A percentile compares a stretch with the other conserved stretches of the same genome.
Conservation (phyloP, 2,113 vertebrate genomes). For the Seriola rivoliana region DNA sequence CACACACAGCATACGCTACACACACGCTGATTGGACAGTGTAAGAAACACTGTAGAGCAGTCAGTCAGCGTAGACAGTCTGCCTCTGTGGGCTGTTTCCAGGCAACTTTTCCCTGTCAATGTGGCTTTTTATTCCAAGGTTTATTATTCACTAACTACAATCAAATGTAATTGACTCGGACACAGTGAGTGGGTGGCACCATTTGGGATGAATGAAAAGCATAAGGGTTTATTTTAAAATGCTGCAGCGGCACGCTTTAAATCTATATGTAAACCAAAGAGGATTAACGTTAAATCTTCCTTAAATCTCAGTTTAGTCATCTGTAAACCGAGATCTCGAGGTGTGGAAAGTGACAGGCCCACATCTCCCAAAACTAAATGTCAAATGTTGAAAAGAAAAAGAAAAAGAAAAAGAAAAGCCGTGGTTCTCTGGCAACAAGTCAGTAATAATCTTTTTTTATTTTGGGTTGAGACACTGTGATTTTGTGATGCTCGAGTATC, state of each 20-base stretch:
- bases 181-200: not conserved
- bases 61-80: not conserved
- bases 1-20: not conserved
- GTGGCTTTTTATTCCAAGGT: not conserved
- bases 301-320: not conserved
- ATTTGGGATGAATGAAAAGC: constrained; percentile 10
- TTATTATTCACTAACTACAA: too few species aligned
- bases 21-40: constrained; percentile 13
- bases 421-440: not conserved
- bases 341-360: not conserved
- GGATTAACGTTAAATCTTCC: not conserved
- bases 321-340: not conserved
- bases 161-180: too few species aligned
- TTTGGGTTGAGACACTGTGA: too few species aligned
- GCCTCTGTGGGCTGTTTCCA: not conserved
- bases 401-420: too few species aligned
- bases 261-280: not conserved
- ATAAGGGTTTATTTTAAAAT: not conserved
- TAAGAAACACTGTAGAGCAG: not conserved
- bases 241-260: not conserved
- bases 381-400: not conserved
- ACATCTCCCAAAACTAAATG: not conserved
- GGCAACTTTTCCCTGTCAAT: not conserved
- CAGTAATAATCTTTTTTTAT: not conserved
- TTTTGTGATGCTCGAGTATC: too few species aligned